Evolutionary conservation across 2,888 invertebrate genomes (phyloP).

Genomic region (Oithona nana): DNA sequence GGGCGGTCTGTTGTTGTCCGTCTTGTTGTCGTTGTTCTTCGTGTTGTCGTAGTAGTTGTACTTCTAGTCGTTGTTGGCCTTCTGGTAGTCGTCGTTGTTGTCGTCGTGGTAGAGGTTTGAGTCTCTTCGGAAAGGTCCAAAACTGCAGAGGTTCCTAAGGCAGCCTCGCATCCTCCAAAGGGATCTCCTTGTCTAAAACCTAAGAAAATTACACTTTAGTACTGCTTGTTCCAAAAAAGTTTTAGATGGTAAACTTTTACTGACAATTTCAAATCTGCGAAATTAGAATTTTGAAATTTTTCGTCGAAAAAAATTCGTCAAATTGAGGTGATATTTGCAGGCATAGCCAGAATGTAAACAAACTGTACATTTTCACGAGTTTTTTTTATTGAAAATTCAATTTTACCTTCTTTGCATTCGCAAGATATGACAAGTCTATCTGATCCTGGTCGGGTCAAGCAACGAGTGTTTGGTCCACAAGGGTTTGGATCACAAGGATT

Average conservation of each 20-base stretch:
- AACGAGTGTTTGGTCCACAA: not conserved
- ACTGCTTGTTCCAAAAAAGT: too few species aligned
- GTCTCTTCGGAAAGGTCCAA: not conserved
- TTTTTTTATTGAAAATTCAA: too few species aligned
- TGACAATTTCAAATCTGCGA: too few species aligned
- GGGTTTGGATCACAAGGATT: not conserved
- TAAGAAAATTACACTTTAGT: too few species aligned
- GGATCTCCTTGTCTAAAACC: not conserved
- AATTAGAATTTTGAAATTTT: too few species aligned
- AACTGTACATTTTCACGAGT: too few species aligned
- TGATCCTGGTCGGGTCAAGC: not conserved
- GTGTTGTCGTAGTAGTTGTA: not conserved
- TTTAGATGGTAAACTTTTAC: too few species aligned
- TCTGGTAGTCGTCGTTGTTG: not conserved
- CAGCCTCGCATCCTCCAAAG: not conserved
- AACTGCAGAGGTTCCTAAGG: not conserved
- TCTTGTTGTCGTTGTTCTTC: not conserved
- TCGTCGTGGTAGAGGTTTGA: not conserved
- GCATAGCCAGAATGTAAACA: too few species aligned
- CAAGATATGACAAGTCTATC: not conserved
- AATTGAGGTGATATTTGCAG: too few species aligned
- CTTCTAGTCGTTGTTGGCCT: too few species aligned
- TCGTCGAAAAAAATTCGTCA: too few species aligned
- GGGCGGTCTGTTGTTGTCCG: not conserved
- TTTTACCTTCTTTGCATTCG: too few species aligned